Base-by-base conservation (phyloP, 2,888 invertebrate species). In the Dasypogon diadema region DNA sequence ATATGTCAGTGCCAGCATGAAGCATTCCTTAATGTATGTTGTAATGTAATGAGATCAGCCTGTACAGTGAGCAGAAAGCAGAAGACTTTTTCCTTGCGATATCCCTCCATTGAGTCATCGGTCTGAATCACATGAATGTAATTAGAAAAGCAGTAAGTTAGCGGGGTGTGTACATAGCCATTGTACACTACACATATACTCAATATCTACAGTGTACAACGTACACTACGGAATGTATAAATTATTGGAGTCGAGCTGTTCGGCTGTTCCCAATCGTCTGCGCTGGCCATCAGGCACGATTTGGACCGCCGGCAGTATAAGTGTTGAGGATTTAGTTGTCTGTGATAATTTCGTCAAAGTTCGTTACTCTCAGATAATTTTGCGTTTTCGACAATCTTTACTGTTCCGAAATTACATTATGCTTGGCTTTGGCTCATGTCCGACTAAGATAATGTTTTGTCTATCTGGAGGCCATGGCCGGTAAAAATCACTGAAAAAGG, bases 91-190 rank as follows among this genome's bases (percentile, higher is more conserved):
- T 24, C 42, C 14, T 51, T 22, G 56, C 16, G 37, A 55, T 73
- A 56, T 56, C 21, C 3, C 24, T 56, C 73, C 56, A 37, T 42
- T 73, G 73, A 73, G 54, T 73, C 73, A 73, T 73, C 73, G 56
- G 22, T 73, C 73, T 73, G 73, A 73, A 73, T 73, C 73, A 73
- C 73, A 73, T 56, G 56, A 37, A 73, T 73, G 73, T 73, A 73
- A 73, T 73, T 73, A 73, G 55, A 56, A 56, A 56, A 56, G 42
- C 56, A 65, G 54, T 21, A 54, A 70, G 51, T 54, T 14, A 34
- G 12, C 54, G 16, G 22, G 18, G 30, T 30, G 54, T 30, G 34
- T 42, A 42, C n/a, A 42, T 42, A 12, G 8, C 3, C 8, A 12
- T 42, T 42, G 42, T 42, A 42, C 42, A 42, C n/a, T 42, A 42